Conservation (phyloP, 2,113 vertebrate genomes). For the Astatotilapia flaviijosephi region DNA sequence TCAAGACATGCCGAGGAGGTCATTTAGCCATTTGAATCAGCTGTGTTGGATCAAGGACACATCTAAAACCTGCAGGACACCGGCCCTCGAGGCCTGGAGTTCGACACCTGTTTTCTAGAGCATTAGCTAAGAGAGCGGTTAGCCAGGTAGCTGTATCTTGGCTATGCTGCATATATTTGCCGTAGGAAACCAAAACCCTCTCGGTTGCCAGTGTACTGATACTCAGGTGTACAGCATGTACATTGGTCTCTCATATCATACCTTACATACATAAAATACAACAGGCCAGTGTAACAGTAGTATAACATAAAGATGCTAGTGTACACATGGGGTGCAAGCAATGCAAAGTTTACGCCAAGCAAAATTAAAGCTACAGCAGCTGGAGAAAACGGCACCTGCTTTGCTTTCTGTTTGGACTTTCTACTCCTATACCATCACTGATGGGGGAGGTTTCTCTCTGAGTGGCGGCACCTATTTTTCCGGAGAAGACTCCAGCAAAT, state of each 20-base stretch:
- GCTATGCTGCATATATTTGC: background rate
- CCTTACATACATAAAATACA: background rate
- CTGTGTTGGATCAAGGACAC: background rate
- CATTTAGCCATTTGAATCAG: background rate
- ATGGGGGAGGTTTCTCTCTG: background rate
- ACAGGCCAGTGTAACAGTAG: background rate
- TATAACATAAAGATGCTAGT: background rate
- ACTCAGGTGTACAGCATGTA: background rate
- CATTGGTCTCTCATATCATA: background rate
- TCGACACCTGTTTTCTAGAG: fast-evolving
- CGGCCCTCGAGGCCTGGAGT: background rate
- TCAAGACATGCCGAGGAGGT: background rate
- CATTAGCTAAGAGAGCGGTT: background rate
- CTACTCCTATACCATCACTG: background rate
- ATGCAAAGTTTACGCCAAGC: background rate
- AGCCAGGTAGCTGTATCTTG: background rate
- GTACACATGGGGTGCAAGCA: background rate
- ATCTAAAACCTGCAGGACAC: background rate
- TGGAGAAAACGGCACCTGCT: fast-evolving
- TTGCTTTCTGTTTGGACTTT: background rate
- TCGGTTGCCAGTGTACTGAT: background rate
- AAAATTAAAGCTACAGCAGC: background rate
- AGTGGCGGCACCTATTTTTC: background rate
- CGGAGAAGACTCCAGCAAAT: background rate
- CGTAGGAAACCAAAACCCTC: background rate